Percentiles rank a stretch among this genome's conserved stretches.
Evolutionary conservation across 2,888 invertebrate genomes (phyloP).

Genomic region (Nebria salina): DNA sequence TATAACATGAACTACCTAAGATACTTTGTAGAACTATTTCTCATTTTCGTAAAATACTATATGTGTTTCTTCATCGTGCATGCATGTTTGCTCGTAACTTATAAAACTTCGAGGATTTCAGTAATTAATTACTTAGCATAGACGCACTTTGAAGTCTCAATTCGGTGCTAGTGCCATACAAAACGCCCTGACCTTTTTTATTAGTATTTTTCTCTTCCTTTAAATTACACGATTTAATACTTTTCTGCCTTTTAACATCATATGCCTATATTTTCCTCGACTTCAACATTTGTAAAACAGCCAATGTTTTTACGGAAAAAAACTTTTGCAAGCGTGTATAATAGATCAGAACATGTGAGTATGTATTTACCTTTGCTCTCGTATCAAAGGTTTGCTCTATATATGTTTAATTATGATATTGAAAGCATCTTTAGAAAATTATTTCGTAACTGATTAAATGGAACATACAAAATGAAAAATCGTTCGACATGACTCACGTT

Average conservation of each 20-base stretch:
- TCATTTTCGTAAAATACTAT: background rate
- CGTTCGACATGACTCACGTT: no score
- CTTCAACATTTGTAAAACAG: background rate
- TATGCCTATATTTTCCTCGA: background rate
- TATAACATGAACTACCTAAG: no score
- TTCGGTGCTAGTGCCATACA: background rate
- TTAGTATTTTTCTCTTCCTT: background rate
- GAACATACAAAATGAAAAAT: background rate
- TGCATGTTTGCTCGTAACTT: background rate
- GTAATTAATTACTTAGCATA: constrained; percentile 42
- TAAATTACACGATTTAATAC: background rate
- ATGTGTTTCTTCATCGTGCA: background rate
- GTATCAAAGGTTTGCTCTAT: background rate
- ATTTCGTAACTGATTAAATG: background rate
- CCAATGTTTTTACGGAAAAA: background rate
- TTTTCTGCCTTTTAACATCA: background rate
- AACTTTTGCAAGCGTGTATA: background rate
- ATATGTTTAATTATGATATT: background rate
- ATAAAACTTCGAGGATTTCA: constrained; percentile 33
- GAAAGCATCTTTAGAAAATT: background rate
- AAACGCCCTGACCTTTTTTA: background rate
- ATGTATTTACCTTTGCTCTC: background rate
- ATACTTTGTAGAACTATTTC: background rate
- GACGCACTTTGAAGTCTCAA: constrained; percentile 32
- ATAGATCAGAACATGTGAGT: background rate